Percentiles rank a stretch among this genome's conserved stretches.
Conservation (phyloP, 2,113 vertebrate species). For the Orycteropus afer region DNA sequence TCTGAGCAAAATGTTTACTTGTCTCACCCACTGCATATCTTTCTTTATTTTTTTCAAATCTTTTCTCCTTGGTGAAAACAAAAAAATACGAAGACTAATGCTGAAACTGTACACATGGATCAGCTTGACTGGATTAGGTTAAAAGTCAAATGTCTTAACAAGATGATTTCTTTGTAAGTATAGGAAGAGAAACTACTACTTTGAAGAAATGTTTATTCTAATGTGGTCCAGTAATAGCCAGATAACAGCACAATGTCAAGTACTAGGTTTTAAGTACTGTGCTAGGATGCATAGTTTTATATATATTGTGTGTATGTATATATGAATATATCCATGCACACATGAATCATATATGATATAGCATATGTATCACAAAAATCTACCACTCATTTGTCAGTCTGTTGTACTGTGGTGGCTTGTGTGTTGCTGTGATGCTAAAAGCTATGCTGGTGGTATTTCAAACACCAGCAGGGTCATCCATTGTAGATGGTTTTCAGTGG, state of each 20-base stretch:
- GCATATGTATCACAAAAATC: neutral
- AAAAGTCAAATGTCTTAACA: neutral
- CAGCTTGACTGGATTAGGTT: neutral
- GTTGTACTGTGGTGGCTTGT: no score
- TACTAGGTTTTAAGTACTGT: rapidly evolving
- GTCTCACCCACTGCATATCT: neutral
- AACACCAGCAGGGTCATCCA: no score
- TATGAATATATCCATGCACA: neutral
- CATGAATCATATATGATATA: no score
- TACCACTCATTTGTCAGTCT: no score
- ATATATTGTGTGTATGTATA: no score
- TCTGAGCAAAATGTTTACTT: neutral
- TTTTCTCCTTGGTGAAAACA: neutral
- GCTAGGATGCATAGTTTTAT: neutral
- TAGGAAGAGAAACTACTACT: neutral
- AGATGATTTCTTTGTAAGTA: rapidly evolving
- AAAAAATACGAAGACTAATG: neutral
- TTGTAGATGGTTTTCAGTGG: no score
- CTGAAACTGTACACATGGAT: rapidly evolving
- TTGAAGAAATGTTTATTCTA: neutral
- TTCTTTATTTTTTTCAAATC: neutral
- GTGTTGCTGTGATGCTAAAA: no score
- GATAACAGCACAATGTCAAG: rapidly evolving
- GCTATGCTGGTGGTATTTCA: no score
- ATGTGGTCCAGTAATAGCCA: rapidly evolving